Percentiles rank a stretch among this genome's conserved stretches.
Conservation (phyloP, 2,797 vertebrate genomes). For the Helostoma temminkii region DNA sequence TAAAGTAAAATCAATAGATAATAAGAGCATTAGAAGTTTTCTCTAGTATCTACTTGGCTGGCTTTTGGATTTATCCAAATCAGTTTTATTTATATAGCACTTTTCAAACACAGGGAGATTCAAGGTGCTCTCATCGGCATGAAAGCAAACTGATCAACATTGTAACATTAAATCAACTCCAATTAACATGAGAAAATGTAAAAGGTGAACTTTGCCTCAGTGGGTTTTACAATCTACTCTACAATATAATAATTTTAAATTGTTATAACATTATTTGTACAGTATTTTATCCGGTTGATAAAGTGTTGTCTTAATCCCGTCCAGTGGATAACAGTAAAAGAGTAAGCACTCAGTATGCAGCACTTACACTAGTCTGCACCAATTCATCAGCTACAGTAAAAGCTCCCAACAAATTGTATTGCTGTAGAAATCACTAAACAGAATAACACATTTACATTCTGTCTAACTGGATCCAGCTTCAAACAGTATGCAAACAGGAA, state of each 20-base stretch:
- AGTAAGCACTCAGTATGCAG: neutral
- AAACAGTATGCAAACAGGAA: neutral
- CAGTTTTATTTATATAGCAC: no score
- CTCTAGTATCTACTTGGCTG: neutral
- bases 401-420: neutral
- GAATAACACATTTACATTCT: neutral
- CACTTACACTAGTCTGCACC: neutral
- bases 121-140: no score
- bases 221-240: no score
- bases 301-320: neutral
- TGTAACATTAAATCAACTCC: no score
- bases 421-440: neutral
- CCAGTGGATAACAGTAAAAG: neutral
- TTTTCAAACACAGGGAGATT: no score
- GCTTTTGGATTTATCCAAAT: neutral
- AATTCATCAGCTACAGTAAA: neutral
- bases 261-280: no score
- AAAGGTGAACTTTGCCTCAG: no score
- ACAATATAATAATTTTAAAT: no score
- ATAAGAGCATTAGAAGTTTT: neutral
- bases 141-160: no score
- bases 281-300: no score
- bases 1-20: slow-evolving; percentile 4
- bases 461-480: neutral
- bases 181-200: no score